Percentiles rank a stretch among this genome's conserved stretches.
Evolutionary conservation across 2,888 invertebrate species (phyloP).

Genomic region (Odontothrips loti): DNA sequence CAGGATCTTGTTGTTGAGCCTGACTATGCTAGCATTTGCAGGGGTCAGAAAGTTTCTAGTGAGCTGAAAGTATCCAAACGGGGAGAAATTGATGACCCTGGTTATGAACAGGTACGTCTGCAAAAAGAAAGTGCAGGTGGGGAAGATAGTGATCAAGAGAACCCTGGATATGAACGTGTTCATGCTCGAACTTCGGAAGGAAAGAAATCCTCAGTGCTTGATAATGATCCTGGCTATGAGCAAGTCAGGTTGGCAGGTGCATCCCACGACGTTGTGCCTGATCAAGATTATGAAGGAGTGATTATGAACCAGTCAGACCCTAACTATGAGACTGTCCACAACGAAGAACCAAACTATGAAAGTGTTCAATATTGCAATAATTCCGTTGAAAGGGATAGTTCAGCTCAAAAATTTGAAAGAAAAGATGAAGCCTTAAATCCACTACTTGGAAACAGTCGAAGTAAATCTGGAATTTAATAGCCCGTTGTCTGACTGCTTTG

Average conservation of each 20-base stretch:
- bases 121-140: conserved; percentile 38
- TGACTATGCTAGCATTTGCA: conserved; percentile 41
- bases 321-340: conserved; percentile 65
- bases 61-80: neutral
- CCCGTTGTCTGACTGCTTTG: no score
- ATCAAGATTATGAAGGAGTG: conserved; percentile 37
- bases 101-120: conserved; percentile 33
- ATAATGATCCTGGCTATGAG: conserved; percentile 52
- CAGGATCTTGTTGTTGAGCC: conserved; percentile 37
- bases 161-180: conserved; percentile 35
- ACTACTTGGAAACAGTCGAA: neutral
- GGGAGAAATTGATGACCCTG: conserved; percentile 29
- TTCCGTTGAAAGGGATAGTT: neutral
- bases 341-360: conserved; percentile 66
- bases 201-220: neutral
- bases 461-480: neutral
- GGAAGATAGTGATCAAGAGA: conserved; percentile 37
- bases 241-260: conserved; percentile 46
- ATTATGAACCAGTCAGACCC: conserved; percentile 51
- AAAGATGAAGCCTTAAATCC: neutral
- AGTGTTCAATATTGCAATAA: conserved; percentile 48
- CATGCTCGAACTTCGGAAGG: conserved; percentile 38
- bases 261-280: conserved; percentile 38
- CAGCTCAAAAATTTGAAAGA: neutral
- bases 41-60: conserved; percentile 31